These are phyloP conservation scores for Eulemur mongoz DNA, from an alignment of 2,797 vertebrate species.

Conservation along the genomic window DNA sequence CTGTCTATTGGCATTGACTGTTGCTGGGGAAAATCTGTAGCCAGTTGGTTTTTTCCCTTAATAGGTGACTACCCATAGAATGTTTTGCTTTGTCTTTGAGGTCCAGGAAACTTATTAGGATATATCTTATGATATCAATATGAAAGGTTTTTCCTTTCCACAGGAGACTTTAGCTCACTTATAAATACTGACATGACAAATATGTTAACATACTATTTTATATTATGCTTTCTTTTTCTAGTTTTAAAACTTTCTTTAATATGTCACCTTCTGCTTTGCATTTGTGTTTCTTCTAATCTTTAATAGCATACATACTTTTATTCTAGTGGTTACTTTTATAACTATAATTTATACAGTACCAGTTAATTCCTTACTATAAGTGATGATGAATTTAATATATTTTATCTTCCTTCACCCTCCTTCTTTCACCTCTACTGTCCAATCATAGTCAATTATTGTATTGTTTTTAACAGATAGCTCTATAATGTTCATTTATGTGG, in stretches of 20 bases:
- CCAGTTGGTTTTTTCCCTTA: background rate
- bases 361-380: background rate
- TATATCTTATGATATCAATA: background rate
- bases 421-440: background rate
- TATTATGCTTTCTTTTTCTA: background rate
- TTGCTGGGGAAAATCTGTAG: background rate
- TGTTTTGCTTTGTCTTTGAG: background rate
- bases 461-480: background rate
- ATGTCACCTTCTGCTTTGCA: background rate
- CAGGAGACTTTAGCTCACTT: slow-evolving; percentile 25
- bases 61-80: background rate
- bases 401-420: background rate
- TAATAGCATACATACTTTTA: background rate
- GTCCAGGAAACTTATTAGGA: background rate
- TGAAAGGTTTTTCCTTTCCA: background rate
- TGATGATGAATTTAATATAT: background rate
- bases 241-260: background rate
- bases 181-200: background rate
- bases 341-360: background rate
- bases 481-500: background rate
- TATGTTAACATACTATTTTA: background rate
- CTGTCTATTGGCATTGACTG: background rate
- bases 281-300: background rate
- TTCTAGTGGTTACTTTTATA: background rate
- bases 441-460: background rate